Base-by-base conservation (phyloP, 2,113 vertebrate genomes). In the Ascaphus truei region DNA sequence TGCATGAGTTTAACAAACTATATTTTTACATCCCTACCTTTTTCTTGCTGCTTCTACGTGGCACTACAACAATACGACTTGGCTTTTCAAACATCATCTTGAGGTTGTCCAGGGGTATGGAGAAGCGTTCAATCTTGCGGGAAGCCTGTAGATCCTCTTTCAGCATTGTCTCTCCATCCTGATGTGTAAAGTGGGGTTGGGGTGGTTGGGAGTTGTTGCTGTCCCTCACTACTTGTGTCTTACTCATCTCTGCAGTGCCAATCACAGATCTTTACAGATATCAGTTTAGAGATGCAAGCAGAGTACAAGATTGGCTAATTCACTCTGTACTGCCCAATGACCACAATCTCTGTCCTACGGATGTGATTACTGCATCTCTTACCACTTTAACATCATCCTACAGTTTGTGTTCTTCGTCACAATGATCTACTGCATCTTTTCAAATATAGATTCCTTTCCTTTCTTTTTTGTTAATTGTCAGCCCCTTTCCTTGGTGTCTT, bases 1-100 rank as follows among this genome's bases (percentile, higher is more conserved):
- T n/a, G n/a, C n/a, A n/a, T n/a, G n/a, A n/a, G n/a, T n/a, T n/a
- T n/a, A n/a, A n/a, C 13, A 29, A 29, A 52, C 12, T 26, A 29
- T 26, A 52, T 5, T 7, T 10, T 25, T 29, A n/a, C n/a, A 16
- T 9, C 7, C 45, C 41, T 61, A 71, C 67, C 67, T 51, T 71
- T 61, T 34, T 71, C 33, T 52, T 71, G 25, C 9, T 39, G 16
- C 30, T 22, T 61, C 36, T 51, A 2, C 67, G 56, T 43, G 67
- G 57, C 57, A 71, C 51, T 20, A 71, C 57, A 22, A 71, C 57
- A 34, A 71, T 61, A 41, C 67, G 67, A 52, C 67, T 71, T 13
- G 88, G 81, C 4, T 72, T 68, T 68, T 91, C 90, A 0, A 91
- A 92, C 62, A 72, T 80, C 64, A 83, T 90, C 50, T 81, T 84